phyloP scores from a whole-genome alignment of 1,140 invertebrate species.

The Drosophila parvula region DNA sequence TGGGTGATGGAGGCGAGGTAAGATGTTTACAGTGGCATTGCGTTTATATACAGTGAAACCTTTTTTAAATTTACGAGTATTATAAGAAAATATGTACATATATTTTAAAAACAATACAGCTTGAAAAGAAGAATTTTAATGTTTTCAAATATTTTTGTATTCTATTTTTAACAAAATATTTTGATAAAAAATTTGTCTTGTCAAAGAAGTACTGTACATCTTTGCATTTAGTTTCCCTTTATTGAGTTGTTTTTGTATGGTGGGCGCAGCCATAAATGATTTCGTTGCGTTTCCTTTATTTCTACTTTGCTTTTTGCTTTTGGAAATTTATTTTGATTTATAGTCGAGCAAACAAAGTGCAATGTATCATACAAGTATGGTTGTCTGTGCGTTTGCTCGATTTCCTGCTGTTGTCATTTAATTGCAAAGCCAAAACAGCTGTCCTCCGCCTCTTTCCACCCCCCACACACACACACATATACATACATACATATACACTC shows the following conservation, averaged over 20 bases:
- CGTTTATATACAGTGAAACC: slow-evolving; percentile 23
- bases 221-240: neutral
- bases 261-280: slow-evolving; percentile 45
- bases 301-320: slow-evolving; percentile 26
- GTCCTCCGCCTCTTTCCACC: slow-evolving; percentile 39
- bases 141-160: neutral
- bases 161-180: neutral
- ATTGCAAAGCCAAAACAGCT: slow-evolving; percentile 71
- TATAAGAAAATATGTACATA: neutral
- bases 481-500: slow-evolving; percentile 16
- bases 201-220: neutral
- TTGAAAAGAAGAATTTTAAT: neutral
- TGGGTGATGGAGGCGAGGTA: slow-evolving; percentile 15
- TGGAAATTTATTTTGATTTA: slow-evolving; percentile 47
- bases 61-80: neutral
- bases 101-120: no score
- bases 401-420: slow-evolving; percentile 58
- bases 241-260: slow-evolving; percentile 18
- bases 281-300: slow-evolving; percentile 29
- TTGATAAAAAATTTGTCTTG: neutral
- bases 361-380: slow-evolving; percentile 33
- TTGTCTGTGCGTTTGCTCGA: slow-evolving; percentile 17
- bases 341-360: slow-evolving; percentile 42
- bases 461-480: slow-evolving; percentile 16
- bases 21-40: slow-evolving; percentile 30